Evolutionary conservation across 2,797 vertebrate species (phyloP).

Genomic region (Graptemys geographica): DNA sequence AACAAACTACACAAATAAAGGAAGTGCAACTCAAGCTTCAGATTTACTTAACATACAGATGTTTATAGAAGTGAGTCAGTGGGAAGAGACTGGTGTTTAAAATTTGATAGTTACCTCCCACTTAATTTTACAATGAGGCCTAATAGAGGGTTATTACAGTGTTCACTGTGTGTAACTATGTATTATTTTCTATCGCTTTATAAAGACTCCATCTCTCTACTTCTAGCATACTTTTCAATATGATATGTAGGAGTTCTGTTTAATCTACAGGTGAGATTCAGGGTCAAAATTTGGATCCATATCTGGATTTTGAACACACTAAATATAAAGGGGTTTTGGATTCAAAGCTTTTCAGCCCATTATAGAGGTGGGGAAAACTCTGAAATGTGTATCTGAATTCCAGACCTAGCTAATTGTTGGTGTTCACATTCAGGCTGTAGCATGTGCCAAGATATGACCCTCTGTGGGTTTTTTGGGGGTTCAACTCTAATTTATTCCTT

Average conservation of each 20-base stretch:
- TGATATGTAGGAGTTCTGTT: background rate
- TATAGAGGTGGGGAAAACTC: background rate
- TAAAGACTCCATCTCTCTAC: background rate
- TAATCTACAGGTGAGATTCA: background rate
- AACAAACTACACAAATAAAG: constrained; percentile 7
- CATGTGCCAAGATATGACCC: background rate
- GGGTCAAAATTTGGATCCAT: background rate
- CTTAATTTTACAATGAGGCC: fast-evolving
- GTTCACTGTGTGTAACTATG: background rate
- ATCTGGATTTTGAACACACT: fast-evolving
- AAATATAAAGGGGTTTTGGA: fast-evolving
- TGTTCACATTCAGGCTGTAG: background rate
- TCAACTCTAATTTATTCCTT: background rate
- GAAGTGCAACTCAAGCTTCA: constrained; percentile 23
- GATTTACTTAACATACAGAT: constrained; percentile 28
- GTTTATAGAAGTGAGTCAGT: constrained; percentile 12
- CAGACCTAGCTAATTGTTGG: background rate
- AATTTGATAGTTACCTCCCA: background rate
- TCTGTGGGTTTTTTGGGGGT: background rate
- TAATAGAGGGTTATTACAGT: background rate
- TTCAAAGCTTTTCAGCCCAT: background rate
- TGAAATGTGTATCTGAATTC: background rate
- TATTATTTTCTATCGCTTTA: background rate
- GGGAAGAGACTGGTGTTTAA: constrained; percentile 2
- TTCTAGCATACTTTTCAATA: background rate